Percentiles rank a stretch among this genome's conserved stretches.
These are phyloP conservation scores for Oasisia sp. DNA, from an alignment of 2,888 invertebrate species.

Conservation along the genomic window DNA sequence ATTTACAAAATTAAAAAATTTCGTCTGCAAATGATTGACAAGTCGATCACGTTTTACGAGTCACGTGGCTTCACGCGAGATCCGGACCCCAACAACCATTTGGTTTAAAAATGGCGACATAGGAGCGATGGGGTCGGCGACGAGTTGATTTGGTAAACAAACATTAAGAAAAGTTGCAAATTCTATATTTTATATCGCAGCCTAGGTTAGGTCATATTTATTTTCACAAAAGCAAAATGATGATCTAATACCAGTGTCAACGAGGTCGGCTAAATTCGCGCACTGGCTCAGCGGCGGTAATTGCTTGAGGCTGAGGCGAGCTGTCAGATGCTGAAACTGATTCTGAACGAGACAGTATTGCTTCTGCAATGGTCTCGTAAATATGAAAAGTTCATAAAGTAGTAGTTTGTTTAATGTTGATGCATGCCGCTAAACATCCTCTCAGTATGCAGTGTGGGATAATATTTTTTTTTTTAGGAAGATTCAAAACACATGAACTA, in stretches of 20 bases:
- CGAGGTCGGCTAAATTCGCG: background rate
- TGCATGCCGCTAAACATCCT: too few species aligned
- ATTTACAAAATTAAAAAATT: background rate
- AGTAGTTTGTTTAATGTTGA: too few species aligned
- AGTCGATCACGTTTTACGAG: slow-evolving; percentile 6
- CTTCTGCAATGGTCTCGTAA: background rate
- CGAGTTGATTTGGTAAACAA: background rate
- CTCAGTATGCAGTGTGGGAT: too few species aligned
- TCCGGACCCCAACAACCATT: background rate
- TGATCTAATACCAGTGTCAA: too few species aligned
- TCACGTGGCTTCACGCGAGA: background rate
- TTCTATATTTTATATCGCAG: background rate
- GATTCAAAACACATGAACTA: too few species aligned
- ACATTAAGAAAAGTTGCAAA: background rate
- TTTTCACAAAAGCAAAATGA: background rate
- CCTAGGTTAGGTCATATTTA: background rate
- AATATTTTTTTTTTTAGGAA: too few species aligned
- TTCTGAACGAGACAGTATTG: background rate
- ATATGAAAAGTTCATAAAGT: too few species aligned
- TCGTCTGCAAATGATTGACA: slow-evolving; percentile 6
- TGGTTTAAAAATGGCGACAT: background rate
- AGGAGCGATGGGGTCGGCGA: background rate
- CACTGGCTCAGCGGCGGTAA: background rate
- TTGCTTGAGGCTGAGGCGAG: background rate
- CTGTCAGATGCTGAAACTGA: background rate